Conservation (phyloP, 1,140 invertebrate species). For the Pseudoatta argentina region DNA sequence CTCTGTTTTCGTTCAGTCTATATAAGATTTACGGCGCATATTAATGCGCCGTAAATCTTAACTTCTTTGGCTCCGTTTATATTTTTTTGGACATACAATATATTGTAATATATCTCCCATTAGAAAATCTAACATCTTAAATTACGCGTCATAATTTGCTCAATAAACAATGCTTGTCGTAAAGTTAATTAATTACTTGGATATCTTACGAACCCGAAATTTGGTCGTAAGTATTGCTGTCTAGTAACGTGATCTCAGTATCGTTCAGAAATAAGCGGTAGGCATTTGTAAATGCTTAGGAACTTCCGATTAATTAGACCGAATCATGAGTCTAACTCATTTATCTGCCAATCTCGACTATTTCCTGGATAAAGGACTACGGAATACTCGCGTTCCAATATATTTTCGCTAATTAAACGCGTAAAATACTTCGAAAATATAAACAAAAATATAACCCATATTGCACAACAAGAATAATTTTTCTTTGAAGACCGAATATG, state of each 20-base stretch:
- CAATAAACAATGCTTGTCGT: neutral
- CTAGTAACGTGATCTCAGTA: neutral
- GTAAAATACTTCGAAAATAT: neutral
- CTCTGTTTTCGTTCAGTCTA: slow-evolving; percentile 26
- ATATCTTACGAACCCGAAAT: slow-evolving; percentile 2
- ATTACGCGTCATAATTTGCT: slow-evolving; percentile 25
- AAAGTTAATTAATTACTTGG: slow-evolving; percentile 6
- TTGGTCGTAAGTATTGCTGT: slow-evolving; percentile 4
- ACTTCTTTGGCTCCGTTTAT: slow-evolving; percentile 46
- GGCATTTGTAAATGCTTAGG: slow-evolving; percentile 43
- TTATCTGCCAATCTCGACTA: neutral
- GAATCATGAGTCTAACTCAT: slow-evolving; percentile 8
- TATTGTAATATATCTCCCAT: neutral
- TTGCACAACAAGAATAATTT: slow-evolving; percentile 15
- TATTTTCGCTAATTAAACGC: slow-evolving; percentile 10
- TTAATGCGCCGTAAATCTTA: slow-evolving; percentile 20
- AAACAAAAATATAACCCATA: neutral
- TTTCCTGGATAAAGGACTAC: slow-evolving; percentile 2
- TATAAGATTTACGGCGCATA: too few relatives aligned
- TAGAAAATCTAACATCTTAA: slow-evolving; percentile 39
- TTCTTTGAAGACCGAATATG: neutral
- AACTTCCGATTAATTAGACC: slow-evolving; percentile 57
- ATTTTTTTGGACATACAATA: slow-evolving; percentile 34
- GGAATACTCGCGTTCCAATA: neutral
- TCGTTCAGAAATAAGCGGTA: slow-evolving; percentile 11